Base-by-base conservation (phyloP, 2,888 invertebrate species). In the Apocheima hispidaria region DNA sequence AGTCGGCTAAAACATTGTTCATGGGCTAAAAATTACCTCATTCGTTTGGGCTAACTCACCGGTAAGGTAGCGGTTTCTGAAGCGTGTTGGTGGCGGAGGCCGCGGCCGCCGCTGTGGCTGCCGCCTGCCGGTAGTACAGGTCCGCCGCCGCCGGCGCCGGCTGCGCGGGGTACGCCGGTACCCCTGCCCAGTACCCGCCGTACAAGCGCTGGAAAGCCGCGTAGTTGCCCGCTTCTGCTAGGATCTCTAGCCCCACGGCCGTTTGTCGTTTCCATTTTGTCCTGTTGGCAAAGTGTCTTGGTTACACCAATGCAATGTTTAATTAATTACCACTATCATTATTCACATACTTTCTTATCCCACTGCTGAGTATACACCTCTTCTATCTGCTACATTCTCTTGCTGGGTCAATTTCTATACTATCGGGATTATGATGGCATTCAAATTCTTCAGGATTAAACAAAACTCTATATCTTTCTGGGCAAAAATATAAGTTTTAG, bases 251-350 rank as follows among this genome's bases (percentile, higher is more conserved):
- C 0, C 99, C 99, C 2, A 99, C 99, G 0, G 99, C 98, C 14
- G 99, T 99, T 88, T 99, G 99, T 1, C 99, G 95, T 90, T 99
- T 99, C 99, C 99, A 99, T 94, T 99, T 99, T 85, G 99, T 99
- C 88, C 98, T 98, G 95, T 23, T 55, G 50, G 68, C 72, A 80
- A 77, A 66, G 36, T 62, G 35, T 4, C 5, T 35, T 6, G 18
- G 10, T 46, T 30, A 21, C 5, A 18, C 2, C 6, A 4, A 21
- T 40, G 18, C 7, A 5, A 6, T 36, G 14, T 14, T 14, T 6
- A 20, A 20, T 12, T 20, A 14, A 20, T 18, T 18, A 40, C 9
- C 38, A 20, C 20, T 40, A 20, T 16, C 36, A 16, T 36, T 16
- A 36, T 4, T n/a, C n/a, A 36, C 6, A 36, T 14, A 16, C 10